A percentile compares a stretch with the other conserved stretches of the same genome.
phyloP scores from a whole-genome alignment of 2,797 vertebrate genomes.

The Chloroceryle amazona region DNA sequence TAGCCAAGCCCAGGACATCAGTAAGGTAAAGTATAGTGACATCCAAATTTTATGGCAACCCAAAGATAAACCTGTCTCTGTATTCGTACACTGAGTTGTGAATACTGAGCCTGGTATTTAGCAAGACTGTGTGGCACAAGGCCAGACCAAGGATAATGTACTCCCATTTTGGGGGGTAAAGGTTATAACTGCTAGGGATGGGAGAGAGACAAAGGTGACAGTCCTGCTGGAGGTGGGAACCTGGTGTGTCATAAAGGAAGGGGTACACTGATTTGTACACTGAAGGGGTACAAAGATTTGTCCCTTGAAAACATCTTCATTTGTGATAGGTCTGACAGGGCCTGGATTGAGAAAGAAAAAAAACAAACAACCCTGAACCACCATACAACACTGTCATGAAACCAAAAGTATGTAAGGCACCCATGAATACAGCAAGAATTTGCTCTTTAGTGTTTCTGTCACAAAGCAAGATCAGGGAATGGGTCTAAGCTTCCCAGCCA shows the following conservation, averaged over 20 bases:
- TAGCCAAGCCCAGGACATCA: background rate
- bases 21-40: background rate
- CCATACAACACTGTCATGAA: background rate
- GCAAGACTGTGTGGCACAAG: too few species aligned
- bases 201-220: too few species aligned
- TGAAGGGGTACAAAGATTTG: too few species aligned
- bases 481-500: fast-evolving
- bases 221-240: too few species aligned
- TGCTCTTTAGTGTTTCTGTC: background rate
- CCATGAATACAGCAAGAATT: background rate
- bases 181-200: too few species aligned
- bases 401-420: background rate
- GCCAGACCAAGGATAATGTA: too few species aligned
- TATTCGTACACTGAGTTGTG: fast-evolving
- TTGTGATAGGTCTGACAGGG: too few species aligned
- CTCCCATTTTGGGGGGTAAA: too few species aligned
- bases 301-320: too few species aligned
- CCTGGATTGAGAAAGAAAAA: background rate
- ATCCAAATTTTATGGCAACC: background rate
- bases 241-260: too few species aligned
- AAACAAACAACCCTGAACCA: background rate
- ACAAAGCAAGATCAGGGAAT: background rate
- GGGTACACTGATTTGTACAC: too few species aligned
- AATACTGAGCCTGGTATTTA: background rate
- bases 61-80: background rate